These are phyloP conservation scores for Leptoclinus maculatus DNA, from an alignment of 2,797 vertebrate species.

Conservation along the genomic window DNA sequence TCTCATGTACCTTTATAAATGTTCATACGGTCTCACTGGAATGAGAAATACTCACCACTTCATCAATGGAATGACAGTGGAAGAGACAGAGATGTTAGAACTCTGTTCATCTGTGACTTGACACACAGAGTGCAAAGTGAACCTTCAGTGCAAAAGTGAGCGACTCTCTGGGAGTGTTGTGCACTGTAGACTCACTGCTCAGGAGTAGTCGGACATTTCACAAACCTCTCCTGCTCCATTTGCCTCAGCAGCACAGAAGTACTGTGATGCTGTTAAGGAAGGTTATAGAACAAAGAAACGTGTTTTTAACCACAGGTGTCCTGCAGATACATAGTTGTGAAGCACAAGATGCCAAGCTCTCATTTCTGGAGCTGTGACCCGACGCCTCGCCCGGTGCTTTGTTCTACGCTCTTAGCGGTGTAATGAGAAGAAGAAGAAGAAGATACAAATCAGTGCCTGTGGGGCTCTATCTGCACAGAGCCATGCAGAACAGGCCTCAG, in stretches of 20 bases:
- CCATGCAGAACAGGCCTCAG: conserved; percentile 28
- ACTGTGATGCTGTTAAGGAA: not conserved
- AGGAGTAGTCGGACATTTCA: not conserved
- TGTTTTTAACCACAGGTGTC: not conserved
- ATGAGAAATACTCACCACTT: not conserved
- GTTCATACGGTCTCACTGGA: not conserved
- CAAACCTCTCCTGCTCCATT: not conserved
- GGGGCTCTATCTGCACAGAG: conserved; percentile 43
- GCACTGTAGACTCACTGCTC: not conserved
- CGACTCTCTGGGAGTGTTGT: not conserved
- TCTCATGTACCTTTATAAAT: too few relatives aligned
- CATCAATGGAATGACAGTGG: not conserved
- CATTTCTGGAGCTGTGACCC: not conserved
- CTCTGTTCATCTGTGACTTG: not conserved
- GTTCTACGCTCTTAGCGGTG: not conserved
- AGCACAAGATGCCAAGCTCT: not conserved
- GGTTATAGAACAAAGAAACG: not conserved
- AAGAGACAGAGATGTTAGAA: not conserved
- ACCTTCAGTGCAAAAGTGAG: not conserved
- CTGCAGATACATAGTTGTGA: not conserved
- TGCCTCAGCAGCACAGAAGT: not conserved
- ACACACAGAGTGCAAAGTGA: not conserved
- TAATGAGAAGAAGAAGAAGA: not conserved
- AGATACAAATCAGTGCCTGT: conserved; percentile 19
- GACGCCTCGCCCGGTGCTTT: not conserved